These are phyloP conservation scores for Choloepus hoffmanni DNA, from an alignment of 2,113 vertebrate species.

Conservation along the genomic window DNA sequence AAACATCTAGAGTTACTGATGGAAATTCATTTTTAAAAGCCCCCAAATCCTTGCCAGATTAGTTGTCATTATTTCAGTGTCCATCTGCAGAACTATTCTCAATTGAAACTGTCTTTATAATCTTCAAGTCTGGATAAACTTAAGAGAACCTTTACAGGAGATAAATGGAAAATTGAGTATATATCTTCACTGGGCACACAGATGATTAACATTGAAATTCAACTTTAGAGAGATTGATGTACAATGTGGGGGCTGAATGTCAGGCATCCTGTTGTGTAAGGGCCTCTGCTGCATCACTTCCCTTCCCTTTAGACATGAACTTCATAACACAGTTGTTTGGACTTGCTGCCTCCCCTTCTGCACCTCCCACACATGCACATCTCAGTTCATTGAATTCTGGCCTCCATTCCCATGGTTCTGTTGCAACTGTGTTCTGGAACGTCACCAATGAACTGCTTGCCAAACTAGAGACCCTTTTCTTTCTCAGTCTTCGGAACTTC, in stretches of 20 bases:
- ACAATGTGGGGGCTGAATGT: rapidly evolving
- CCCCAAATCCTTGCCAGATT: neutral
- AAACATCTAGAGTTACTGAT: neutral
- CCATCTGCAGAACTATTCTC: neutral
- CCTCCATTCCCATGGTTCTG: neutral
- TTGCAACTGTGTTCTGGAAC: neutral
- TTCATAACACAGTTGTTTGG: neutral
- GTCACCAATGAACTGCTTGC: neutral
- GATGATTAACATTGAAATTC: neutral
- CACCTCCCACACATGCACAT: neutral
- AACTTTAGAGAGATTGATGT: neutral
- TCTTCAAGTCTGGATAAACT: neutral
- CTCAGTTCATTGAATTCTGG: neutral
- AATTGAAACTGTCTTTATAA: neutral
- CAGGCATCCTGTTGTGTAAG: neutral
- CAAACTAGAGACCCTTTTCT: neutral
- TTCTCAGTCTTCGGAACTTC: neutral
- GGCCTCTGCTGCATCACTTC: neutral
- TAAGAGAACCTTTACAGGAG: neutral
- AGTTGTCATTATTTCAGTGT: neutral
- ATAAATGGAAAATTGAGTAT: neutral
- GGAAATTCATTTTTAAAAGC: neutral
- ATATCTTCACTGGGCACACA: rapidly evolving
- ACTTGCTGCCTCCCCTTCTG: neutral
- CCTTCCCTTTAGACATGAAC: neutral